phyloP scores from a whole-genome alignment of 1,140 invertebrate genomes.

The Trichogramma pretiosum region DNA sequence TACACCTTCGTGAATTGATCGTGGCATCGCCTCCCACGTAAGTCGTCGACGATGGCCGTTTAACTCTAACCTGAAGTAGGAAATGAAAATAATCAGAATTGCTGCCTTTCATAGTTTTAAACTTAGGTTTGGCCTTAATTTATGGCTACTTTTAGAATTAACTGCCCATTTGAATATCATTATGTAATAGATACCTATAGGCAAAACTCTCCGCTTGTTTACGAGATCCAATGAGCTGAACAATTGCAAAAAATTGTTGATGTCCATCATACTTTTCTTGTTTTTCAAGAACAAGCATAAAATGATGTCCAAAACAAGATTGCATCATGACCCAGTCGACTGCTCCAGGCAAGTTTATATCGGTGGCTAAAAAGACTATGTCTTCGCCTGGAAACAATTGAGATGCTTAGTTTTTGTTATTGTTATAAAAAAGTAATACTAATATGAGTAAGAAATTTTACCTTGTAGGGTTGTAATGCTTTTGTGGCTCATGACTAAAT shows the following conservation, averaged over 20 bases:
- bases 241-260: slow-evolving; percentile 99
- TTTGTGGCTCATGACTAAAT: slow-evolving; percentile 95
- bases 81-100: not conserved
- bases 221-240: slow-evolving; percentile 95
- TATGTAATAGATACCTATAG: slow-evolving; percentile 63
- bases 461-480: slow-evolving; percentile 95
- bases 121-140: not conserved
- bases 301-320: slow-evolving; percentile 96
- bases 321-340: slow-evolving; percentile 99
- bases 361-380: slow-evolving; percentile 98
- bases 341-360: slow-evolving; percentile 97
- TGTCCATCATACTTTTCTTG: slow-evolving; percentile 97
- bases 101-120: not conserved
- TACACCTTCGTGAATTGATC: slow-evolving; percentile 97
- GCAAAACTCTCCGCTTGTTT: slow-evolving; percentile 99
- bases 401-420: not conserved
- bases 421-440: slow-evolving; percentile 1
- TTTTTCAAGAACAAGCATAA: slow-evolving; percentile 98
- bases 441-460: slow-evolving; percentile 21
- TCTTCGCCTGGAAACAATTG: slow-evolving; percentile 65
- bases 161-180: not conserved
- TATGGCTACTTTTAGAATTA: not conserved
- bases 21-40: slow-evolving; percentile 98
- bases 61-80: slow-evolving; percentile 69
- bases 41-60: slow-evolving; percentile 88